Evolutionary conservation across 1,140 invertebrate species (phyloP), one percentile per base, ranked within the genome.

Genomic region (Oreohelix idahoensis): DNA sequence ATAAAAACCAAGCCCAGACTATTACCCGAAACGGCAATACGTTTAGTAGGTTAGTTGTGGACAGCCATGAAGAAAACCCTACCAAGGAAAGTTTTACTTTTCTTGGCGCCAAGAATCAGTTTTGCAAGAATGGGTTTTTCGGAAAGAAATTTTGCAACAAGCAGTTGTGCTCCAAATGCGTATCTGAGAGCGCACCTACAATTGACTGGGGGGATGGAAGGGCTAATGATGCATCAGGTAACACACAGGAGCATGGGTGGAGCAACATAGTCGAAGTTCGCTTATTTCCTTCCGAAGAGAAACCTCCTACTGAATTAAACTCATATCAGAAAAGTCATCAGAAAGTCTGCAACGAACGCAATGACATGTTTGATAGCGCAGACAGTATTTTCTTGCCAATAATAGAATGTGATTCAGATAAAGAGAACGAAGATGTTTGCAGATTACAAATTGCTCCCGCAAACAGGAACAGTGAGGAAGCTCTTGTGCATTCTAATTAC

Each of bases 111-210:
- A 82, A 82, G 29, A 82, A 82, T 32, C 80, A 82, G n/a, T 82
- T 82, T 63, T 82, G 80, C 39, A 58, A 73, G 32, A 74, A 39
- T n/a, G 71, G 80, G 32, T 75, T 74, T 70, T 82, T 82, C 38
- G 80, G 80, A 10, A 82, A 82, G 36, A 51, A 53, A n/a, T 82
- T 82, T 45, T 82, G 80, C 36, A 82, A 82, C 45, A 82, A 82
- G 42, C 80, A 82, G 42, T 26, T 82, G 49, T 82, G 80, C 63
- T 82, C 80, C 0, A 82, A 82, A 58, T 82, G 80, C 35, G 80
- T 82, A 1, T 74, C 80, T 32, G 80, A 82, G 26, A 70, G 71
- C 36, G 80, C 71, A 15, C 80, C 80, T 35, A 74, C 80, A 11
- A 82, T 82, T 29, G 80, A 82, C 70, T 82, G 80, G 80, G 69